Conservation (phyloP, 1,140 invertebrate genomes). For the Gonatopus flavifemur region DNA sequence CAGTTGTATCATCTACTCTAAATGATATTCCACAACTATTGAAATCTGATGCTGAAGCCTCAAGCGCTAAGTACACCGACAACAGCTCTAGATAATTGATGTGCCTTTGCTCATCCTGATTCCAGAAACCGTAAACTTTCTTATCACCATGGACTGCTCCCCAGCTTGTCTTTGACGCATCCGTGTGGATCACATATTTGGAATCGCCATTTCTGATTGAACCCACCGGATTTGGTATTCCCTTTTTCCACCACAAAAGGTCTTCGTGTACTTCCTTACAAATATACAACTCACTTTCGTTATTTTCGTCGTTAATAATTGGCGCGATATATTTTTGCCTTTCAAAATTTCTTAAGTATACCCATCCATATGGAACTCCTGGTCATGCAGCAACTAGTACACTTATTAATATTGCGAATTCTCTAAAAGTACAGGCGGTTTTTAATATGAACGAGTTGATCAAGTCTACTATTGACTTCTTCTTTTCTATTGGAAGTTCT, state of each 20-base stretch:
- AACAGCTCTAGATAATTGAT: constrained; percentile 45
- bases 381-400: no score
- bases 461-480: no score
- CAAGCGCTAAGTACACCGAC: constrained; percentile 32
- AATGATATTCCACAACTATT: constrained; percentile 23
- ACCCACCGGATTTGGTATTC: not conserved
- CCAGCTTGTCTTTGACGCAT: constrained; percentile 22
- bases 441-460: no score
- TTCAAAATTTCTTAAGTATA: no score
- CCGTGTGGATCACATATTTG: constrained; percentile 11
- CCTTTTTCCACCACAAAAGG: constrained; percentile 15
- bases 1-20: constrained; percentile 34
- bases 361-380: no score
- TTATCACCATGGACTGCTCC: constrained; percentile 7
- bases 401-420: no score
- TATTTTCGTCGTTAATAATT: no score
- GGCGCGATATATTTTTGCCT: no score
- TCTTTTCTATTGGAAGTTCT: no score
- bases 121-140: constrained; percentile 13
- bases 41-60: constrained; percentile 32
- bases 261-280: no score
- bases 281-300: constrained; percentile 6
- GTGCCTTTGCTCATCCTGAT: constrained; percentile 9
- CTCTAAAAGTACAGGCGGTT: no score
- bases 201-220: constrained; percentile 2